Percentiles rank a stretch among this genome's conserved stretches.
Conservation (phyloP, 2,888 invertebrate genomes). For the Liposcelis brunnea region DNA sequence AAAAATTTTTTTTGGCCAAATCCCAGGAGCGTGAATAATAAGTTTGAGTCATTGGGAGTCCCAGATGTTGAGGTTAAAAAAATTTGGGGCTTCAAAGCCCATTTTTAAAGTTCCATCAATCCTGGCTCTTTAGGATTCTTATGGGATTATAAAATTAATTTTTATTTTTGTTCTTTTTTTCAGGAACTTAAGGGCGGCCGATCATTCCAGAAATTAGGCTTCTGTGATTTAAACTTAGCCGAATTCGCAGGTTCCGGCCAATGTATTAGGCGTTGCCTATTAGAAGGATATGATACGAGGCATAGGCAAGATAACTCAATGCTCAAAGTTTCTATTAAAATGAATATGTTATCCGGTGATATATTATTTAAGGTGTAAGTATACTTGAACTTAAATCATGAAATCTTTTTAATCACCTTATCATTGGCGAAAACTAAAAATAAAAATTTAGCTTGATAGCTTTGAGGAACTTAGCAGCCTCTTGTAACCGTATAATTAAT, state of each 20-base stretch:
- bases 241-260: slow-evolving; percentile 90
- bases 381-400: slow-evolving; percentile 4
- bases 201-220: slow-evolving; percentile 89
- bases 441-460: no score
- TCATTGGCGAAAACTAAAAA: not conserved
- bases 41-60: no score
- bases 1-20: no score
- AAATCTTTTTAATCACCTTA: not conserved
- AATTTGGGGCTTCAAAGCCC: no score
- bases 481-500: no score
- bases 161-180: no score
- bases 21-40: no score
- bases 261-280: slow-evolving; percentile 67
- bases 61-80: no score
- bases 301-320: slow-evolving; percentile 94
- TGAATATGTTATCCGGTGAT: slow-evolving; percentile 91
- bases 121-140: no score
- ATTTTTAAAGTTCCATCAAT: no score
- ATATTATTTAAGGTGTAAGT: slow-evolving; percentile 95
- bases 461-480: no score
- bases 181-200: slow-evolving; percentile 59
- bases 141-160: no score
- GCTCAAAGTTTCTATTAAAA: slow-evolving; percentile 73
- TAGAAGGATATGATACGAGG: slow-evolving; percentile 88
- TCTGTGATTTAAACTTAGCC: slow-evolving; percentile 91